A percentile compares a stretch with the other conserved stretches of the same genome.
Conservation (phyloP, 2,797 vertebrate genomes). For the Pelodytes ibericus region DNA sequence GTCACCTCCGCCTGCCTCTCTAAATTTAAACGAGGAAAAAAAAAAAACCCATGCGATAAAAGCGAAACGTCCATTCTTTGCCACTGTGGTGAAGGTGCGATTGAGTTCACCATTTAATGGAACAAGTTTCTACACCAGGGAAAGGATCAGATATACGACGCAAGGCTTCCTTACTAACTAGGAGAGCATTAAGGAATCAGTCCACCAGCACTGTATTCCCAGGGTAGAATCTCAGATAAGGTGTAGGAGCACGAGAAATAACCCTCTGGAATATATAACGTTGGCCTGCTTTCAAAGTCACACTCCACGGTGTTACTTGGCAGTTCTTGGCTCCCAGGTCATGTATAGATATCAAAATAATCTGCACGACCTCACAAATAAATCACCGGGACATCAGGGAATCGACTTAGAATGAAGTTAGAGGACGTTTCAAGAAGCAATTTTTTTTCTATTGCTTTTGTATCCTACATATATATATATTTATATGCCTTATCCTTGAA, state of each 20-base stretch:
- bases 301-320: not conserved
- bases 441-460: too few relatives aligned
- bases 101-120: conserved; percentile 47
- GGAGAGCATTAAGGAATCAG: conserved; percentile 25
- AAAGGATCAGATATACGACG: conserved; percentile 9
- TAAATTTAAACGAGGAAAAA: conserved; percentile 26
- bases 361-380: not conserved
- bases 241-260: conserved; percentile 38
- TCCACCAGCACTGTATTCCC: conserved; percentile 10
- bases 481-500: not conserved
- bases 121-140: conserved; percentile 40
- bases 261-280: not conserved
- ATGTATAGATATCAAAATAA: not conserved
- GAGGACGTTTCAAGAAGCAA: not conserved
- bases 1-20: not conserved
- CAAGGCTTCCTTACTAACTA: conserved; percentile 21
- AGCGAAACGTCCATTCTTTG: conserved; percentile 26
- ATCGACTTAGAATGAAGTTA: not conserved
- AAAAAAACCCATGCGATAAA: conserved; percentile 31
- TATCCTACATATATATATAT: not conserved
- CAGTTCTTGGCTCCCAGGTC: not conserved
- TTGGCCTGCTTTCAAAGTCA: conserved; percentile 7
- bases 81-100: conserved; percentile 36
- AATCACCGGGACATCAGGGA: not conserved
- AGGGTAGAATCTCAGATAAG: conserved; percentile 18